Conservation (phyloP, 2,888 invertebrate species). For the Melanophora roralis region DNA sequence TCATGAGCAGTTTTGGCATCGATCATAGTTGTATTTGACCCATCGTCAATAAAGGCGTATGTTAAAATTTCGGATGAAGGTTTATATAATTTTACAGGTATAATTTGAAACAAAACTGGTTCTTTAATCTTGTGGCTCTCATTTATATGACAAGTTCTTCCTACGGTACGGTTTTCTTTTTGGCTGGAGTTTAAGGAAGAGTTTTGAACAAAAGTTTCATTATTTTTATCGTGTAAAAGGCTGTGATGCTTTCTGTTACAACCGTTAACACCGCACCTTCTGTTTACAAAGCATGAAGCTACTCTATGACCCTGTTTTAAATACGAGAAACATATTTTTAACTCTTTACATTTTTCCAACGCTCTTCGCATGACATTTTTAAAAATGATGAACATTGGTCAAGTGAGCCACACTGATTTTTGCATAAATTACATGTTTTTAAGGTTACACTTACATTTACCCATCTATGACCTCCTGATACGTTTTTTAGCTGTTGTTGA, state of each 20-base stretch:
- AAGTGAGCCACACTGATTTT: background rate
- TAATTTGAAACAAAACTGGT: background rate
- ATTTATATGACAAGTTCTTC: slow-evolving; percentile 2
- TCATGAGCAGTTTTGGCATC: background rate
- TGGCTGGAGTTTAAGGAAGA: background rate
- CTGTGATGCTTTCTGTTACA: background rate
- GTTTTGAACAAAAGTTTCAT: background rate
- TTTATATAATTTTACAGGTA: background rate
- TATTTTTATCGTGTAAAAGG: background rate
- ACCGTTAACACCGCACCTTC: background rate
- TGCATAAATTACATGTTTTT: background rate
- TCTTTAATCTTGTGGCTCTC: background rate
- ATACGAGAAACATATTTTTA: background rate
- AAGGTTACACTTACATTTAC: background rate
- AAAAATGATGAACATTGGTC: background rate
- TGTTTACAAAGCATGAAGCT: background rate
- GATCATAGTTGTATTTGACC: slow-evolving; percentile 23
- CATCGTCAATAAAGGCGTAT: slow-evolving; percentile 29
- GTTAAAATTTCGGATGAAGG: background rate
- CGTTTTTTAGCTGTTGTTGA: too few relatives aligned
- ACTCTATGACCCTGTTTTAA: background rate
- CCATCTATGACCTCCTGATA: background rate
- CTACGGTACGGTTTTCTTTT: background rate
- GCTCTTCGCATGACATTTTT: background rate
- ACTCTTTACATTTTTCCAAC: slow-evolving; percentile 5